These are phyloP conservation scores for Zoanthus solanderi DNA, from an alignment of 92 coral and sea anemone genomes.

Conservation along the genomic window DNA sequence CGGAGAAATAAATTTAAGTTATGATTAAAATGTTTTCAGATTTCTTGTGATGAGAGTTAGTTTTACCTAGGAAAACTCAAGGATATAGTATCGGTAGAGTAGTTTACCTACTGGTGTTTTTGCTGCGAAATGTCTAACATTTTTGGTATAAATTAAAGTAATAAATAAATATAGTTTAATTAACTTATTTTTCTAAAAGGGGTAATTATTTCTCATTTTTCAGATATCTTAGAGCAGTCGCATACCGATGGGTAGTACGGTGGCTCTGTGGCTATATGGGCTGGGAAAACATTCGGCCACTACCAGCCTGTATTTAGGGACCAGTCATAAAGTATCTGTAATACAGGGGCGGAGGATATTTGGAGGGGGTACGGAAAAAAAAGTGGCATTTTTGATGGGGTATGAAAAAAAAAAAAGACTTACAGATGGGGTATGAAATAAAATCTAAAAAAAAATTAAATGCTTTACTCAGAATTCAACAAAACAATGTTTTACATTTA, in stretches of 20 bases:
- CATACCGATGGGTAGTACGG: constrained; percentile 32
- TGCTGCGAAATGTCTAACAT: constrained; percentile 9
- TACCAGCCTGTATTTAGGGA: constrained; percentile 40
- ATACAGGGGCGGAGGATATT: too few species aligned
- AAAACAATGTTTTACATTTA: neutral
- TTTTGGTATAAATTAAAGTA: neutral
- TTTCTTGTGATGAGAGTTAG: constrained; percentile 9
- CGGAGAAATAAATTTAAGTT: constrained; percentile 4
- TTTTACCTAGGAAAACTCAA: neutral
- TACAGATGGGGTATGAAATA: too few species aligned
- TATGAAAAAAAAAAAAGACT: too few species aligned
- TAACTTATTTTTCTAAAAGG: neutral
- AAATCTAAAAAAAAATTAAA: too few species aligned
- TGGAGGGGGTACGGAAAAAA: too few species aligned
- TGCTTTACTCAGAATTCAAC: neutral
- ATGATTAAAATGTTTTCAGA: neutral
- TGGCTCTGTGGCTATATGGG: constrained; percentile 50
- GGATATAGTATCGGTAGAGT: neutral
- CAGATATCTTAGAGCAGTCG: constrained; percentile 45
- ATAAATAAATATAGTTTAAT: neutral
- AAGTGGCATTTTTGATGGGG: too few species aligned
- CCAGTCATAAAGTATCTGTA: too few species aligned
- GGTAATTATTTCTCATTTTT: neutral
- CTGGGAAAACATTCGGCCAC: constrained; percentile 42
- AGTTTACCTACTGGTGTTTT: neutral